These are phyloP conservation scores for Brachionus koreanus DNA, from an alignment of 1,140 invertebrate species.

Conservation along the genomic window DNA sequence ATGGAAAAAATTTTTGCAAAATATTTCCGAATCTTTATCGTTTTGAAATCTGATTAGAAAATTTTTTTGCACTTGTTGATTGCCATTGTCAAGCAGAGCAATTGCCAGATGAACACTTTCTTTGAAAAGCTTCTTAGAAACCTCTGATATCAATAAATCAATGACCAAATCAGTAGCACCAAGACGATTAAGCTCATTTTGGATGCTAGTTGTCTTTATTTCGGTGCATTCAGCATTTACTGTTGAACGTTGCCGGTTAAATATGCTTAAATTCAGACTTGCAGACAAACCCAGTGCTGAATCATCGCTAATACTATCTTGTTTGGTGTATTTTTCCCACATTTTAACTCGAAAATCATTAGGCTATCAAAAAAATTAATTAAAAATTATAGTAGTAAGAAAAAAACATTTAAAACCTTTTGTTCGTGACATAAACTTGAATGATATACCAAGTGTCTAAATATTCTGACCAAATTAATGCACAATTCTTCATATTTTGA, in stretches of 20 bases:
- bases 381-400: background rate
- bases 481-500: conserved; percentile 24
- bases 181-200: conserved; percentile 85
- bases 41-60: conserved; percentile 79
- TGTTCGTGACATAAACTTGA: background rate
- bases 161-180: conserved; percentile 93
- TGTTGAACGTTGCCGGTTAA: background rate
- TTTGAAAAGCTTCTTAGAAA: conserved; percentile 75
- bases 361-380: background rate
- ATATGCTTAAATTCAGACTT: background rate
- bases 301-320: background rate
- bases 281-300: background rate
- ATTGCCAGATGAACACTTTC: conserved; percentile 94
- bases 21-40: conserved; percentile 85
- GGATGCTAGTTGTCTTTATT: conserved; percentile 51
- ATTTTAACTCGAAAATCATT: background rate
- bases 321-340: background rate
- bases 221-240: background rate
- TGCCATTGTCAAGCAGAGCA: conserved; percentile 92
- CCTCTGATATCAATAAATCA: conserved; percentile 83
- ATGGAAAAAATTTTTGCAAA: conserved; percentile 77
- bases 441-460: background rate
- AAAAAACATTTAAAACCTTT: background rate
- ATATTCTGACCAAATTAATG: conserved; percentile 38
- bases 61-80: conserved; percentile 79